These are phyloP conservation scores for Solenopsis invicta DNA, from an alignment of 1,140 invertebrate genomes.

Conservation along the genomic window DNA sequence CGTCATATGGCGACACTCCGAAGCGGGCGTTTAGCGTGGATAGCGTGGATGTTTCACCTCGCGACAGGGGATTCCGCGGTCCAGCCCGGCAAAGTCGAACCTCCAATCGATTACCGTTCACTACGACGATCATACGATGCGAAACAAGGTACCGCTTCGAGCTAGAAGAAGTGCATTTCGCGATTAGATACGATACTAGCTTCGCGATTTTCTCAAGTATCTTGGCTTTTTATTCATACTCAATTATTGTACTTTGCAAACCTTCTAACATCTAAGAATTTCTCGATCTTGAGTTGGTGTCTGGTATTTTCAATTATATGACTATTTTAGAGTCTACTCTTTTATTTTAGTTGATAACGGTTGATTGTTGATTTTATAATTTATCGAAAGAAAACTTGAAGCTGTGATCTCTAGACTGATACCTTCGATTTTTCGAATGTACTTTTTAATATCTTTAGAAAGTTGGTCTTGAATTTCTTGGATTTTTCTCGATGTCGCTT, in stretches of 20 bases:
- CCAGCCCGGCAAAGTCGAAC: conserved; percentile 35
- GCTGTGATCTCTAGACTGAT: not conserved
- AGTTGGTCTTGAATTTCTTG: not conserved
- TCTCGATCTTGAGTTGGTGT: not conserved
- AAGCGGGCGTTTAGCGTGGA: conserved; percentile 38
- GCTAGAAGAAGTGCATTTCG: conserved; percentile 1
- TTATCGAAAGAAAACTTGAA: not conserved
- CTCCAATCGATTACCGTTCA: conserved; percentile 42
- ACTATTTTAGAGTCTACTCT: not conserved
- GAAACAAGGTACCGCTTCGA: conserved; percentile 17
- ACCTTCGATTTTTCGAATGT: not conserved
- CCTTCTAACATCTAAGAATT: not conserved
- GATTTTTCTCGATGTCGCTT: not conserved
- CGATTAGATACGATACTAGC: conserved; percentile 17
- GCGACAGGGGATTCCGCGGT: conserved; percentile 36
- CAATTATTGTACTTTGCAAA: not conserved
- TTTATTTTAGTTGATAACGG: not conserved
- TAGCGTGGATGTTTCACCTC: conserved; percentile 22
- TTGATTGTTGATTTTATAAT: not conserved
- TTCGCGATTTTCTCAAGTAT: not conserved
- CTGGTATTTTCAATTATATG: not conserved
- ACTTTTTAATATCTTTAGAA: not conserved
- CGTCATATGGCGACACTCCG: conserved; percentile 75
- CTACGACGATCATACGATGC: conserved; percentile 29
- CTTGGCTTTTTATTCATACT: not conserved